These are phyloP conservation scores for Lates calcarifer DNA, from an alignment of 2,113 vertebrate genomes.

Conservation along the genomic window DNA sequence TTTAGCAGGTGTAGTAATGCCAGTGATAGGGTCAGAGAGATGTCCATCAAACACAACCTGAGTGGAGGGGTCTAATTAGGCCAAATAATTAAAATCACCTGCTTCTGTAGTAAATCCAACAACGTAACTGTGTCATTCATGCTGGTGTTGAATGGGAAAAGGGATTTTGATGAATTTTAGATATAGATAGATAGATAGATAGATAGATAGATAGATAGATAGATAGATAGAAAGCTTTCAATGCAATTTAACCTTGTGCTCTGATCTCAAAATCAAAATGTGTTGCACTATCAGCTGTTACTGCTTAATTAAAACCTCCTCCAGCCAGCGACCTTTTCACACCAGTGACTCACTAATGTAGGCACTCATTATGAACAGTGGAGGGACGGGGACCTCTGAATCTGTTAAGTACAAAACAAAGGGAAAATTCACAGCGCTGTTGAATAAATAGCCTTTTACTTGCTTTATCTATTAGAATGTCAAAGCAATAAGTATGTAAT, in stretches of 20 bases:
- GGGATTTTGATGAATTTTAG: no score
- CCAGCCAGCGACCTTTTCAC: constrained; percentile 51
- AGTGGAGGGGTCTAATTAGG: no score
- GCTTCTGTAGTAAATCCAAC: no score
- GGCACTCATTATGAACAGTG: constrained; percentile 25
- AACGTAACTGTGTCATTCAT: no score
- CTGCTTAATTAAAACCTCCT: constrained; percentile 61
- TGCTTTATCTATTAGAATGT: neutral
- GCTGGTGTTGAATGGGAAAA: no score
- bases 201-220: no score
- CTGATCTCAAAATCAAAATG: constrained; percentile 31
- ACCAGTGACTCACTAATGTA: constrained; percentile 51
- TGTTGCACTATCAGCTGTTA: constrained; percentile 6
- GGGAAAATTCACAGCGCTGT: constrained; percentile 21
- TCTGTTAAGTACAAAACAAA: constrained; percentile 30
- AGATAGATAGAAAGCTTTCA: neutral
- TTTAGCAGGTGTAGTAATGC: no score
- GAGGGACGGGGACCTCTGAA: neutral
- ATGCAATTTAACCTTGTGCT: no score
- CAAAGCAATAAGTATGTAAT: neutral
- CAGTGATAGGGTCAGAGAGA: no score
- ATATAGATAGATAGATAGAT: no score
- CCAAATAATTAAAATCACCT: no score
- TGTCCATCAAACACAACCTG: no score
- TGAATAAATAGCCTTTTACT: constrained; percentile 29